Base-by-base conservation (phyloP, 2,888 invertebrate species). In the Dolichomitus sp. region DNA sequence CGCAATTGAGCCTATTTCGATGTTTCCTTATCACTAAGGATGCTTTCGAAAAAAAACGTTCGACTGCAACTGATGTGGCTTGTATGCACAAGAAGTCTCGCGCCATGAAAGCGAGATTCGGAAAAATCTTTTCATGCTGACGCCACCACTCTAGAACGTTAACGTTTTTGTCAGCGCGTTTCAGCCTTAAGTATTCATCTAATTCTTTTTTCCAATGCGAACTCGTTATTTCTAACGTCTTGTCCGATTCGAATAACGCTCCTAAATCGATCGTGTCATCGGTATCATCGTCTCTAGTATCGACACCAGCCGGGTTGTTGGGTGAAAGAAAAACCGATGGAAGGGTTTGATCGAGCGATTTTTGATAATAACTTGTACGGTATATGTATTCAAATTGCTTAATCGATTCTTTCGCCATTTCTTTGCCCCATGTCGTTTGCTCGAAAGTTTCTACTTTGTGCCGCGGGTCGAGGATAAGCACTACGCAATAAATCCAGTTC, bases 11-110 rank as follows among this genome's bases (percentile, higher is more conserved):
- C 12, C 65, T 63, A n/a, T 79, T 79, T 4, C 79, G 40, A 30
- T 73, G 73, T 33, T 79, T 79, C 4, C 72, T 59, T 37, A 78
- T 63, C 7, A 42, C 57, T 1, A 79, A 57, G 11, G 79, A 79
- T 9, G 65, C 72, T 42, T 65, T 61, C 11, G 73, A n/a, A 73
- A 79, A 79, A 17, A 79, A 65, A 33, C 72, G 70, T 80, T 80
- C 73, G 14, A 57, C 73, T 3, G 73, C 45, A 11, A 73, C 79
- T 1, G 57, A 57, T 33, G 79, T 70, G 4, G 66, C 79, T 30
- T 54, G 72, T 9, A 79, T 73, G 19, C 65, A 30, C 14, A 79
- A 54, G 37, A 79, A 72, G n/a, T 79, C 72, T 54, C 57, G 23
- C 1, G 66, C 79, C 72, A 79, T 79, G 27, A 12, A 23, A 19